Conservation (phyloP, 2,888 invertebrate species). For the Drosophila leonis region DNA sequence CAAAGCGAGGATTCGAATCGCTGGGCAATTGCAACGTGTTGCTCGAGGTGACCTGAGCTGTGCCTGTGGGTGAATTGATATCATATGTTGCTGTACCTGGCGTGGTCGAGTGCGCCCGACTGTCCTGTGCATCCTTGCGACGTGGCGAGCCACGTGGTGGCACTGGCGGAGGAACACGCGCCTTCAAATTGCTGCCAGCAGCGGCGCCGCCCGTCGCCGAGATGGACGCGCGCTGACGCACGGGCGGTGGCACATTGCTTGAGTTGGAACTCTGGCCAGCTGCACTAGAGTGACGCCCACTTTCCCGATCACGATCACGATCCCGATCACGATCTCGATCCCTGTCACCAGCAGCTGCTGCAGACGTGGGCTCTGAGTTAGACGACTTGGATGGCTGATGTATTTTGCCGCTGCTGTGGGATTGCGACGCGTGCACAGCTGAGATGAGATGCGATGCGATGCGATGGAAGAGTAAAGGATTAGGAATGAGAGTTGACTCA, state of each 20-base stretch:
- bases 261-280: slow-evolving; percentile 18
- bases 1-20: slow-evolving; percentile 80
- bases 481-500: neutral
- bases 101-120: slow-evolving; percentile 64
- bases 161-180: slow-evolving; percentile 94
- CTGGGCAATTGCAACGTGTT: slow-evolving; percentile 63
- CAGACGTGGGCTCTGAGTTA: slow-evolving; percentile 48
- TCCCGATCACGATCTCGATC: slow-evolving; percentile 19
- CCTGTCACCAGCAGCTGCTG: slow-evolving; percentile 79
- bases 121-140: slow-evolving; percentile 80
- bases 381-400: slow-evolving; percentile 65
- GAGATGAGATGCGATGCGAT: neutral
- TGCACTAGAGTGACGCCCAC: slow-evolving; percentile 40
- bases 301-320: slow-evolving; percentile 39
- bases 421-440: slow-evolving; percentile 69
- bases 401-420: slow-evolving; percentile 72
- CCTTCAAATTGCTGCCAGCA: slow-evolving; percentile 86
- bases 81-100: slow-evolving; percentile 73
- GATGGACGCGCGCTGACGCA: slow-evolving; percentile 86
- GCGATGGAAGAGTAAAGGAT: neutral
- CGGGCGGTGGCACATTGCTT: slow-evolving; percentile 69
- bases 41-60: slow-evolving; percentile 16
- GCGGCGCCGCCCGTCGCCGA: slow-evolving; percentile 81
- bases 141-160: slow-evolving; percentile 93
- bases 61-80: slow-evolving; percentile 35